A percentile compares a stretch with the other conserved stretches of the same genome.
phyloP scores from a whole-genome alignment of 23 tunicate genomes.

The Diplosoma virens region DNA sequence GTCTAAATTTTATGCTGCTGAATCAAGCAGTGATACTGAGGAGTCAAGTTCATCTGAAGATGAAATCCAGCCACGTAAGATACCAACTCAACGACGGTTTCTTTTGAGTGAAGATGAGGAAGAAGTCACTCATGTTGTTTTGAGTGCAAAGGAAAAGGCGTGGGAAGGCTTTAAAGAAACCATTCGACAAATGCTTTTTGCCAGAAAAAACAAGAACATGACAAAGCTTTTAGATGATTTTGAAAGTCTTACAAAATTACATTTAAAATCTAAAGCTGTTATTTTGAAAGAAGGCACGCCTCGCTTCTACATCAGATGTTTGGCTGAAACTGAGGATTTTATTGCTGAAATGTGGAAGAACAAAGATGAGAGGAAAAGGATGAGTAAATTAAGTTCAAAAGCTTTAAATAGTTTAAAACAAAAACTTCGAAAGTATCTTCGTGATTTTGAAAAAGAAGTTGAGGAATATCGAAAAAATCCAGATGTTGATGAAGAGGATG shows the following conservation, averaged over 20 bases:
- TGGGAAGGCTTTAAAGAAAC: conserved; percentile 79
- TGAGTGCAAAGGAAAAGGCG: conserved; percentile 77
- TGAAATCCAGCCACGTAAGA: background rate
- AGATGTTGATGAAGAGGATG: conserved; percentile 53
- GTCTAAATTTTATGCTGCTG: conserved; percentile 87
- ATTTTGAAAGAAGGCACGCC: conserved; percentile 93
- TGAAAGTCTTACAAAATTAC: conserved; percentile 61
- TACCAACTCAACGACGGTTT: conserved; percentile 37
- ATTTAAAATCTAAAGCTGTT: conserved; percentile 57
- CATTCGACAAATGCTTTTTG: conserved; percentile 73
- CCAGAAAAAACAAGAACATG: conserved; percentile 74
- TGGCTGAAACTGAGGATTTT: conserved; percentile 86
- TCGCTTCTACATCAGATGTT: conserved; percentile 48
- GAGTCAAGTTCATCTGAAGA: conserved; percentile 52
- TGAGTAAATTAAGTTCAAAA: conserved; percentile 68
- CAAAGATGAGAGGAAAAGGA: conserved; percentile 69
- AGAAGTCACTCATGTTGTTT: conserved; percentile 70
- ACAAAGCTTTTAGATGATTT: conserved; percentile 68
- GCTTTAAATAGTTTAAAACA: conserved; percentile 60
- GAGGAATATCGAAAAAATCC: conserved; percentile 75
- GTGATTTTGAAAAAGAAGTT: conserved; percentile 84
- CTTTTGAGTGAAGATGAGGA: conserved; percentile 90
- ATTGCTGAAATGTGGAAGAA: conserved; percentile 85
- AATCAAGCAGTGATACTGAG: conserved; percentile 86
- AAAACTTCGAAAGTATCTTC: conserved; percentile 72